Base-by-base conservation (phyloP, 1,140 invertebrate genomes). In the Danaus melanippus region DNA sequence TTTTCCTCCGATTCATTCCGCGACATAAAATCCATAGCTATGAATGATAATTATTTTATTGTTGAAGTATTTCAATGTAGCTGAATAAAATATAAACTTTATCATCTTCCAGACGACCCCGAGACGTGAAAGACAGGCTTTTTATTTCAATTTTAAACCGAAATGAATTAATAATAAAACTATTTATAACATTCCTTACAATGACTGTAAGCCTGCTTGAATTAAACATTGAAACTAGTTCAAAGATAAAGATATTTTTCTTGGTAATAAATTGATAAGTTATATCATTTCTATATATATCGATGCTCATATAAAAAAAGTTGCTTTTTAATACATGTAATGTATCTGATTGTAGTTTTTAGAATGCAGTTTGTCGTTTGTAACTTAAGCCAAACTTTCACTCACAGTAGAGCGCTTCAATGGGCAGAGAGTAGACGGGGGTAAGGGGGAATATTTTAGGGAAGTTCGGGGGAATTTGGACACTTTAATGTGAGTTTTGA, bases 31-130 rank as follows among this genome's bases (percentile, higher is more conserved):
- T 64, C 67, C 70, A 64, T 67, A 70, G 67, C 72, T 72, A 80
- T 81, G 82, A 77, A 84, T 79, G 79, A 85, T 85, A 85, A 85
- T 85, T 83, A 83, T 85, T 76, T 80, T 85, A 85, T 85, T 85
- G 82, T 82, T 84, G 67, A 78, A 82, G 74, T 82, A 72, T 83
- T 79, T 75, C 71, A 69, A 79, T 78, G 79, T 80, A 78, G 77
- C 70, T 71, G 70, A 74, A 81, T 76, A 81, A 82, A 74, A 76
- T 79, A 80, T 72, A 72, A 67, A 64, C 64, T 64, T 67, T 58
- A 68, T 71, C 67, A 58, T 53, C 48, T 46, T 32, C 21, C 21
- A 32, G 21, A 32, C 21, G 21, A 0, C 21, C 6, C 21, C 21
- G 21, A 32, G 21, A 32, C 21, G 21, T 32, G 21, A 7, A 32